Percentiles rank a stretch among this genome's conserved stretches.
Evolutionary conservation across 2,113 vertebrate genomes (phyloP).

Genomic region (Thryonomys swinderianus): DNA sequence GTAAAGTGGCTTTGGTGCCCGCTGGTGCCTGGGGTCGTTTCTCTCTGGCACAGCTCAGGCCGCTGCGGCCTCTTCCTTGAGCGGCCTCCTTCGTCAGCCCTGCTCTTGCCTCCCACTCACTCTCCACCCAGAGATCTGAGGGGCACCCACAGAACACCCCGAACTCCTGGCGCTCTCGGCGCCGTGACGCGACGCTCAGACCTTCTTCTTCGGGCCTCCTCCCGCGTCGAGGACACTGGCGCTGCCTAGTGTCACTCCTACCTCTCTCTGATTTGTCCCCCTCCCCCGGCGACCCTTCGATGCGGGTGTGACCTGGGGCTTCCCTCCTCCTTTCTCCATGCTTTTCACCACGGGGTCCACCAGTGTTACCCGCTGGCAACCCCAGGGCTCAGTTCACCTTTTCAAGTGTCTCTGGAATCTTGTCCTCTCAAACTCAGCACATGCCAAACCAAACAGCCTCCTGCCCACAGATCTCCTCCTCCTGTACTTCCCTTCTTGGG

Average conservation of each 20-base stretch:
- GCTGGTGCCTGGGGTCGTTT: neutral
- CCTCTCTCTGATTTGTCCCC: neutral
- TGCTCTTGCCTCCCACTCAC: neutral
- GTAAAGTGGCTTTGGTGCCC: neutral
- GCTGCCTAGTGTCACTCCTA: neutral
- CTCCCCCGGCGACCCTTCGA: neutral
- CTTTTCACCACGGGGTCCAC: neutral
- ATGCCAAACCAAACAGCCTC: neutral
- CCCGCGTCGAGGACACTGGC: neutral
- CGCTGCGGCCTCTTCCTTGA: neutral
- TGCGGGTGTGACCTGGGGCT: neutral
- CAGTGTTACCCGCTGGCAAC: neutral
- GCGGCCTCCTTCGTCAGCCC: neutral
- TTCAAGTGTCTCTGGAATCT: conserved; percentile 20
- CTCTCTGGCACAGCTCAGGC: neutral
- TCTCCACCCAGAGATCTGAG: neutral
- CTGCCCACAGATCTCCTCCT: neutral
- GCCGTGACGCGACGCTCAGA: neutral
- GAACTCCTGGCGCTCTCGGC: neutral
- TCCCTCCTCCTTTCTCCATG: neutral
- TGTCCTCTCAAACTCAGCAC: neutral
- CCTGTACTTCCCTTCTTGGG: neutral
- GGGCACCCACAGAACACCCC: neutral
- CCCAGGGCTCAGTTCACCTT: neutral
- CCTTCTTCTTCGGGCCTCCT: neutral